Evolutionary conservation across 1,140 invertebrate genomes (phyloP).

Genomic region (Sipha flava): DNA sequence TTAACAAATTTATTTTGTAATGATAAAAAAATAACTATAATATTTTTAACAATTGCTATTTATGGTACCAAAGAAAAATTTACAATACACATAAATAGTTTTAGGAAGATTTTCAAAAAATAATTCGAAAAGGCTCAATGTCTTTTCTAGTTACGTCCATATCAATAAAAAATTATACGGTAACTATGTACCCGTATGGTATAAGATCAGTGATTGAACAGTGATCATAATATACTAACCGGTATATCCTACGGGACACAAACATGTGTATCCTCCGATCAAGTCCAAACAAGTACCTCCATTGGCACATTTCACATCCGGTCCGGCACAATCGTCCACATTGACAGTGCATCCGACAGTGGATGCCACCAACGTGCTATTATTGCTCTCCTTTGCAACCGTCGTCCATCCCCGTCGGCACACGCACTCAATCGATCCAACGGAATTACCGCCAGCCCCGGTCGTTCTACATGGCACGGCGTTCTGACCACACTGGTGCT

Average conservation of each 20-base stretch:
- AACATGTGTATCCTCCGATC: conserved; percentile 72
- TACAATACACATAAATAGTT: too few species aligned
- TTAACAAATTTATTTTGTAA: too few species aligned
- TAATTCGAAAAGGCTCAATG: too few species aligned
- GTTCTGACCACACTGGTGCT: neutral
- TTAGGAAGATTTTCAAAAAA: too few species aligned
- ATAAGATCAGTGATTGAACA: too few species aligned
- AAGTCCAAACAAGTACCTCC: conserved; percentile 79
- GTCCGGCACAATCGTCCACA: conserved; percentile 75
- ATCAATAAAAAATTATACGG: too few species aligned
- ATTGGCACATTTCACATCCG: conserved; percentile 62
- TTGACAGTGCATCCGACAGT: conserved; percentile 66
- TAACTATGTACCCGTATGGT: too few species aligned
- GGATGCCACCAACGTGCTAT: neutral
- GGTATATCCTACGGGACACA: conserved; percentile 70
- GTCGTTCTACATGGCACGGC: neutral
- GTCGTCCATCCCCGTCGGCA: conserved; percentile 78
- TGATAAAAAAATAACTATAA: too few species aligned
- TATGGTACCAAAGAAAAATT: too few species aligned
- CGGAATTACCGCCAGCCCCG: conserved; percentile 38
- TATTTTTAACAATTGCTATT: too few species aligned
- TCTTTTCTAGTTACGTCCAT: too few species aligned
- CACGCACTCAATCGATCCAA: conserved; percentile 61
- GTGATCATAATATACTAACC: conserved; percentile 46
- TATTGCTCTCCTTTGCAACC: conserved; percentile 37